phyloP scores from a whole-genome alignment of 2,888 invertebrate genomes.

The Busseola fusca region DNA sequence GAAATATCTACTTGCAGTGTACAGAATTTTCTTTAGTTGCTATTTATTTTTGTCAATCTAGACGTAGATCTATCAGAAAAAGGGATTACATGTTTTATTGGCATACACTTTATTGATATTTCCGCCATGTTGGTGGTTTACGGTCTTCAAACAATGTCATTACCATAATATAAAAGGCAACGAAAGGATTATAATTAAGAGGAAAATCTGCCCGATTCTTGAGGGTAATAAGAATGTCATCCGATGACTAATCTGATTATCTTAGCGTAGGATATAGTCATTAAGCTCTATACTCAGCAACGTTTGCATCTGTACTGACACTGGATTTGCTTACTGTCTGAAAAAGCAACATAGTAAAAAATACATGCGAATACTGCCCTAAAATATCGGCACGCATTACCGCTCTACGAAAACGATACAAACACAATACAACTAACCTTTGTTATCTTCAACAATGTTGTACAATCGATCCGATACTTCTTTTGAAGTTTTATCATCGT shows the following conservation, averaged over 20 bases:
- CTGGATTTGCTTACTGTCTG: neutral
- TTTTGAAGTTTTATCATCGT: slow-evolving; percentile 30
- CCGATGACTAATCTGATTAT: neutral
- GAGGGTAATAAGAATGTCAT: neutral
- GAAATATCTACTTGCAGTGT: slow-evolving; percentile 38
- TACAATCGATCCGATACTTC: slow-evolving; percentile 24
- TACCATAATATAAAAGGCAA: neutral
- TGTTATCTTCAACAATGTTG: slow-evolving; percentile 37
- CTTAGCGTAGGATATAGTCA: neutral
- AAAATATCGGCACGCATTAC: slow-evolving; percentile 25
- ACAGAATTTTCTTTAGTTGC: slow-evolving; percentile 26
- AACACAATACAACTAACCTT: slow-evolving; percentile 33
- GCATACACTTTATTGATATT: neutral
- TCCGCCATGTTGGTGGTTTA: neutral
- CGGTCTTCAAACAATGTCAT: too few relatives aligned
- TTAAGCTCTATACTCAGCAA: neutral
- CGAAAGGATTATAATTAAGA: neutral
- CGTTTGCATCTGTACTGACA: neutral
- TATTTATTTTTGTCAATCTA: slow-evolving; percentile 26
- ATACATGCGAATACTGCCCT: neutral
- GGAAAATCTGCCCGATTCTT: neutral
- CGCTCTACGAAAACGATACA: slow-evolving; percentile 3
- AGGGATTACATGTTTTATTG: neutral
- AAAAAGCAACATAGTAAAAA: slow-evolving; percentile 2
- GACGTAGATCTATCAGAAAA: neutral